A percentile compares a stretch with the other conserved stretches of the same genome.
Conservation (phyloP, 2,888 invertebrate species). For the Coenonympha glycerion region DNA sequence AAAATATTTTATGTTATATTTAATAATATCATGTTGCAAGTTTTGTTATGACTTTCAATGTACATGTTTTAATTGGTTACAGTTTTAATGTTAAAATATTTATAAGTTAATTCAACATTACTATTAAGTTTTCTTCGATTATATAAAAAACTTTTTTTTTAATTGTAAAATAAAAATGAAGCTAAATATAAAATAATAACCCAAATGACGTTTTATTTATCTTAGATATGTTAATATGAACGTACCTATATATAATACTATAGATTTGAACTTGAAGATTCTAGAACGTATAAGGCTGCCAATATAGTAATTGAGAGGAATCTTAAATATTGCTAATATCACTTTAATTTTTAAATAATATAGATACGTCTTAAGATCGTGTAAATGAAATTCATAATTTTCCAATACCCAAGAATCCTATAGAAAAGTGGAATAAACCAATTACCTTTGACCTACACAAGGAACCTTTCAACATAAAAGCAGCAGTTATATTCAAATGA, state of each 20-base stretch:
- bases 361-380: background rate
- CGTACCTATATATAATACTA: background rate
- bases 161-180: slow-evolving; percentile 21
- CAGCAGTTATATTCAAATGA: slow-evolving; percentile 5
- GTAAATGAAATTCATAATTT: background rate
- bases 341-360: background rate
- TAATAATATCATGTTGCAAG: too few species aligned
- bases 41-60: too few species aligned
- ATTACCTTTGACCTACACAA: background rate
- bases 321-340: background rate
- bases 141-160: slow-evolving; percentile 14
- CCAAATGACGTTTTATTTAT: slow-evolving; percentile 22
- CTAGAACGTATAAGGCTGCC: too few species aligned
- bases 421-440: background rate
- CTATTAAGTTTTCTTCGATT: slow-evolving; percentile 9
- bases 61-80: too few species aligned
- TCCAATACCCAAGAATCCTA: background rate
- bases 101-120: too few species aligned
- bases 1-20: slow-evolving; percentile 5
- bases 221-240: background rate
- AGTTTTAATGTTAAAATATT: too few species aligned
- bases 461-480: slow-evolving; percentile 7
- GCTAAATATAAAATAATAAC: slow-evolving; percentile 23
- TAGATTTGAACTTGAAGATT: too few species aligned
- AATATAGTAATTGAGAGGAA: too few species aligned